These are phyloP conservation scores for Bufo bufo DNA, from an alignment of 2,113 vertebrate species.

Conservation along the genomic window DNA sequence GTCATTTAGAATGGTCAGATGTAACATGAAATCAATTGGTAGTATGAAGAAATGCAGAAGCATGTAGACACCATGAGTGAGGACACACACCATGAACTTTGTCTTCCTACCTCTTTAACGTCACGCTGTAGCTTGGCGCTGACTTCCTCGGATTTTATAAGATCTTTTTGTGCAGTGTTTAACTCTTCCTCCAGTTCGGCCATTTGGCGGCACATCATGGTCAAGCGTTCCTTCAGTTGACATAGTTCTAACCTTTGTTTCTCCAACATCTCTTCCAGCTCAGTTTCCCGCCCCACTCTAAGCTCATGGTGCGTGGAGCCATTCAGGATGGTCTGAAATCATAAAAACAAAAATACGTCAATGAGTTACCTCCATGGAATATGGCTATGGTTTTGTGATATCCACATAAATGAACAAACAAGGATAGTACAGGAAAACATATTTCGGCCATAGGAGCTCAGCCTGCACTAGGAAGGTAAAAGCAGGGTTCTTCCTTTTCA, in stretches of 20 bases:
- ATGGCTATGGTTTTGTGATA: neutral
- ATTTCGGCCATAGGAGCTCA: neutral
- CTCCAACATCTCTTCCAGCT: conserved; percentile 82
- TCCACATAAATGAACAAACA: neutral
- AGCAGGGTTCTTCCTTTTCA: neutral
- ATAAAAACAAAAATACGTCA: neutral
- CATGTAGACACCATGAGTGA: neutral
- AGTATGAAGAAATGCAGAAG: neutral
- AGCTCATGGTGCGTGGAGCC: conserved; percentile 76
- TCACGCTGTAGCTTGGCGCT: conserved; percentile 89
- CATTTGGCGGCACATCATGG: conserved; percentile 88
- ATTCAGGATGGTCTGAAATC: conserved; percentile 80
- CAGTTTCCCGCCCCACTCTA: conserved; percentile 71
- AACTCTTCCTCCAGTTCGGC: conserved; percentile 91
- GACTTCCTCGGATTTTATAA: conserved; percentile 86
- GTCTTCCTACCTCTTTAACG: conserved; percentile 83
- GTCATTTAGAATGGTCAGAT: neutral
- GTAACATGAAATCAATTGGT: neutral
- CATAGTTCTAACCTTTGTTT: conserved; percentile 84
- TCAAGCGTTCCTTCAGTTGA: conserved; percentile 87
- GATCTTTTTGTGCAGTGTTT: conserved; percentile 83
- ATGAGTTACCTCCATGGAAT: neutral
- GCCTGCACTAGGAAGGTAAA: neutral
- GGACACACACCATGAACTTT: neutral
- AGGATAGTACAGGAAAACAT: neutral